phyloP scores from a whole-genome alignment of 2,888 invertebrate genomes.

The Calameuta filiformis region DNA sequence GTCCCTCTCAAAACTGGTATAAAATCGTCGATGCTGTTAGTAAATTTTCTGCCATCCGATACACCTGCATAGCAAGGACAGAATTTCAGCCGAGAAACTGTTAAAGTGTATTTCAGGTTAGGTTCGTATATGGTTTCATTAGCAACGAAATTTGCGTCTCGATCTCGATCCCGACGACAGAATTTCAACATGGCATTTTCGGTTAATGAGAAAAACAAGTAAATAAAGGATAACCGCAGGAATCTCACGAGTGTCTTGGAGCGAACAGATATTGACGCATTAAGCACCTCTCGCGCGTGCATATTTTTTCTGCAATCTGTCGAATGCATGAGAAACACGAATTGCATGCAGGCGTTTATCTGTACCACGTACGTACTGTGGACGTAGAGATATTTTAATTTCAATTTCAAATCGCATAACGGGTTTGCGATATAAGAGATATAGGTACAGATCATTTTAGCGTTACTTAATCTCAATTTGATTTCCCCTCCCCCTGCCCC shows the following conservation, averaged over 20 bases:
- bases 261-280: neutral
- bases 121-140: neutral
- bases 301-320: neutral
- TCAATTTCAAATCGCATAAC: neutral
- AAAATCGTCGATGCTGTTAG: neutral
- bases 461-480: neutral
- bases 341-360: neutral
- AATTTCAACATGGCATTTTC: neutral
- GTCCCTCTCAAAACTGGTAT: neutral
- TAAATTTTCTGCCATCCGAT: neutral
- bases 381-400: neutral
- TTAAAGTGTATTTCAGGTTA: neutral
- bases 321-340: neutral
- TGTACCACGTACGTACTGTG: neutral
- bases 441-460: neutral
- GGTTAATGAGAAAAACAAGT: neutral
- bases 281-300: neutral
- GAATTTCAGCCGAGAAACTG: neutral
- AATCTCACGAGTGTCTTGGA: neutral
- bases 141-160: neutral
- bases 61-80: neutral
- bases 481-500: neutral
- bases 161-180: neutral
- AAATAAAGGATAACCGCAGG: neutral
- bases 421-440: neutral